Evolutionary conservation across 2,888 invertebrate genomes (phyloP).

Genomic region (Meteorus cinctellus): DNA sequence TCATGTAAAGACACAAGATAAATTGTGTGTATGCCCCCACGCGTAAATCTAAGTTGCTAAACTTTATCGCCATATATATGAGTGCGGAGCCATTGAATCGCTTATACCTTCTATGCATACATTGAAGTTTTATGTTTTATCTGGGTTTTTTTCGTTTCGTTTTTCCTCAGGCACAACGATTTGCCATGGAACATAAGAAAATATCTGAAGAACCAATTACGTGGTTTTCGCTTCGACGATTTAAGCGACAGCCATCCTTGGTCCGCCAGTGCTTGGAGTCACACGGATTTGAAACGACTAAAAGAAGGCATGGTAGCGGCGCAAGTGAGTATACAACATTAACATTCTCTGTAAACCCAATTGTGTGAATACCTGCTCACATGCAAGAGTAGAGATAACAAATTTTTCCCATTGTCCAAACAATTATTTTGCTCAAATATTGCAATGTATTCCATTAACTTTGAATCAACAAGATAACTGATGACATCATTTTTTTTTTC

Average conservation of each 20-base stretch:
- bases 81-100: background rate
- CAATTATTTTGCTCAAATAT: too few species aligned
- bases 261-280: conserved; percentile 84
- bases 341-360: background rate
- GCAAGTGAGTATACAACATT: conserved; percentile 76
- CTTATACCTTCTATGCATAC: background rate
- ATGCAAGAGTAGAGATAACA: background rate
- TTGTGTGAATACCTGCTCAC: background rate
- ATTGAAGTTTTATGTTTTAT: background rate
- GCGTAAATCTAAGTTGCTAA: background rate
- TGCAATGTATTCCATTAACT: too few species aligned
- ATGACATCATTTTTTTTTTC: too few species aligned
- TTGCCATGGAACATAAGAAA: conserved; percentile 93
- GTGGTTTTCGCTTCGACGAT: conserved; percentile 86
- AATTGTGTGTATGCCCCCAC: background rate
- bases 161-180: conserved; percentile 85
- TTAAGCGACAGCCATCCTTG: conserved; percentile 81
- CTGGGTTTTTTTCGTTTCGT: background rate
- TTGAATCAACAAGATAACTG: too few species aligned
- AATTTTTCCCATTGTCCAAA: background rate
- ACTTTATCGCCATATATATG: background rate
- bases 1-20: background rate
- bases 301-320: conserved; percentile 85
- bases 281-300: conserved; percentile 85
- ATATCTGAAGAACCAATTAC: conserved; percentile 90